A percentile compares a stretch with the other conserved stretches of the same genome.
Conservation (phyloP, 2,797 vertebrate genomes). For the Acrocephalus scirpaceus region DNA sequence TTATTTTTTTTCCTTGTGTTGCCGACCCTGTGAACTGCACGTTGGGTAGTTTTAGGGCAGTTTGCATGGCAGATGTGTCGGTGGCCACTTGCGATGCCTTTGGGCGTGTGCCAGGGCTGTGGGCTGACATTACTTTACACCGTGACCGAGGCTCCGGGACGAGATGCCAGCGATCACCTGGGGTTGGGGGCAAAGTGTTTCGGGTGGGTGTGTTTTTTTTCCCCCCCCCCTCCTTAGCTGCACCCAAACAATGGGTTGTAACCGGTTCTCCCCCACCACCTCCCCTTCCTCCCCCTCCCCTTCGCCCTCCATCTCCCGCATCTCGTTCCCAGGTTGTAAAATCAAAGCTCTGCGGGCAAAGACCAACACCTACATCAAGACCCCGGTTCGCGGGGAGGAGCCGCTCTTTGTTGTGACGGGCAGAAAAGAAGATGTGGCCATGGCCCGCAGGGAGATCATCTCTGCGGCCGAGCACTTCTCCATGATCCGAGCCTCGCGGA, state of each 20-base stretch:
- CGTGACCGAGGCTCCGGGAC: background rate
- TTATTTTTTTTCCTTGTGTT: background rate
- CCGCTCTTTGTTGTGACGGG: slow-evolving; percentile 97
- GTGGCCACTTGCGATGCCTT: slow-evolving; percentile 2
- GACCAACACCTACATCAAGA: slow-evolving; percentile 99
- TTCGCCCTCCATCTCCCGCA: background rate
- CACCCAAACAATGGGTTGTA: slow-evolving; percentile 48
- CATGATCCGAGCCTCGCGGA: slow-evolving; percentile 93
- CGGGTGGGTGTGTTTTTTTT: slow-evolving; percentile 11
- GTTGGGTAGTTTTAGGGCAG: slow-evolving; percentile 17
- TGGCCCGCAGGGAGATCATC: slow-evolving; percentile 96
- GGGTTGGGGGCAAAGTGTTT: slow-evolving; percentile 12
- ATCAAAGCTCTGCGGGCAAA: slow-evolving; percentile 97
- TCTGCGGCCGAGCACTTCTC: slow-evolving; percentile 96
- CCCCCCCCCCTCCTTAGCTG: background rate
- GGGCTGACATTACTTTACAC: slow-evolving; percentile 39
- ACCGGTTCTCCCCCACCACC: background rate
- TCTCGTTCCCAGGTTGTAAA: slow-evolving; percentile 88
- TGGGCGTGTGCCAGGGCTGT: slow-evolving; percentile 39
- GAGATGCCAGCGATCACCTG: slow-evolving; percentile 24
- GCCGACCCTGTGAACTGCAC: background rate
- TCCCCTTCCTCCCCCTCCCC: background rate
- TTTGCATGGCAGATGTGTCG: slow-evolving; percentile 37
- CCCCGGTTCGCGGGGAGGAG: slow-evolving; percentile 95
- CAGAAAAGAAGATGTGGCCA: slow-evolving; percentile 94